Evolutionary conservation across 2,797 vertebrate genomes (phyloP), one percentile per base, ranked within the genome.

Genomic region (Falco columbarius): DNA sequence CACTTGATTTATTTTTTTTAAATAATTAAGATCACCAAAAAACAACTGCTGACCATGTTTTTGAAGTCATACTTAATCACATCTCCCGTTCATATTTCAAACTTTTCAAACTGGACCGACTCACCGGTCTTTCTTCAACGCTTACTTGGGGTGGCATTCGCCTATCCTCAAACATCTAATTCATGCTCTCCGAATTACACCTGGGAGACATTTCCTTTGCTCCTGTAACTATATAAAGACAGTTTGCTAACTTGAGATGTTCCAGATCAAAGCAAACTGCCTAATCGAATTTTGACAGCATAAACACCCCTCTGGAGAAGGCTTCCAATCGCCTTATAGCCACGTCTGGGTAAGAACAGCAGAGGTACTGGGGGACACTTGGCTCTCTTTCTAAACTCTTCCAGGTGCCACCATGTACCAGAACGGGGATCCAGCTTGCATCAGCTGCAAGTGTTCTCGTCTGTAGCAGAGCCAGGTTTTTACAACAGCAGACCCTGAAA

Each of bases 11-110:
- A 5, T 74, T 42, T 42, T 14, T 20, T 0, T 4, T 1, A n/a
- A 44, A 47, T 3, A 8, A 26, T 15, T 2, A 12, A 14, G 54
- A 4, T 66, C 67, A 14, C 42, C 55, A 29, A 16, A 66, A 30
- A 10, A 1, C 52, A 52, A 1, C 42, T 1, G 24, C 42, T 83
- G 68, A 1, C n/a, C 15, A 0, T 1, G 0, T 8, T 15, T 32
- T 13, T 16, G 1, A 23, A 44, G 36, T 2, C 47, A 4, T 2
- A 6, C 1, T 21, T 7, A 1, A 10, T 1, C 40, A 14, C 2
- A 0, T 10, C 34, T 58, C 29, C 51, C 29, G n/a, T 3, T 29
- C 9, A 0, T 1, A 20, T 1, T 24, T 1, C 4, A 21, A 54
- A 3, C 29, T 46, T 24, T 3, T 7, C 27, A 1, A 1, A 13